Conservation (phyloP, 1,140 invertebrate genomes). For the Psilanteris sp. region DNA sequence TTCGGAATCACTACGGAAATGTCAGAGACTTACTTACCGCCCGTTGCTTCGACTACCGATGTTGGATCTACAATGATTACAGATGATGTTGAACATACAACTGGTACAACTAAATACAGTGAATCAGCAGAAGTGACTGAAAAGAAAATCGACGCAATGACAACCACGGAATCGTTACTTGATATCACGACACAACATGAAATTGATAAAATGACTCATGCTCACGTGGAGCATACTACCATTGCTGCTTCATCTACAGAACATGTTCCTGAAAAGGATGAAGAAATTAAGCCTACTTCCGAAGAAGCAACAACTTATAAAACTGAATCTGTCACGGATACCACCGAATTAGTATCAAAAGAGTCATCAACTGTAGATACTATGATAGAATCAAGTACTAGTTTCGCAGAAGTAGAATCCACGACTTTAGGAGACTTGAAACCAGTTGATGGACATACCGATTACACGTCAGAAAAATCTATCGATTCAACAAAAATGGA, state of each 20-base stretch:
- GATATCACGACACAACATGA: slow-evolving; percentile 26
- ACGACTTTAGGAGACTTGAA: slow-evolving; percentile 13
- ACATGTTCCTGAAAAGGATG: slow-evolving; percentile 8
- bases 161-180: slow-evolving; percentile 5
- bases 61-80: slow-evolving; percentile 5
- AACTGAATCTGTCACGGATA: no score
- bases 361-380: no score
- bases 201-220: slow-evolving; percentile 30
- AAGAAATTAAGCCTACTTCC: no score
- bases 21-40: slow-evolving; percentile 35
- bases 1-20: slow-evolving; percentile 26
- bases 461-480: slow-evolving; percentile 23
- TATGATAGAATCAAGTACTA: no score
- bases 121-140: slow-evolving; percentile 3
- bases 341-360: no score
- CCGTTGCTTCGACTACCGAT: slow-evolving; percentile 26
- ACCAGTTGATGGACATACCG: slow-evolving; percentile 6
- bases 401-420: slow-evolving; percentile 21
- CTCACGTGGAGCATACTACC: slow-evolving; percentile 40
- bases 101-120: slow-evolving; percentile 8
- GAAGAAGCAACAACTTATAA: no score
- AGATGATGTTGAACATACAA: slow-evolving; percentile 13
- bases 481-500: slow-evolving; percentile 21
- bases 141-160: slow-evolving; percentile 3
- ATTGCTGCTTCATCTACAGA: slow-evolving; percentile 24